Evolutionary conservation across 1,140 invertebrate genomes (phyloP).

Genomic region (Agrilus planipennis): DNA sequence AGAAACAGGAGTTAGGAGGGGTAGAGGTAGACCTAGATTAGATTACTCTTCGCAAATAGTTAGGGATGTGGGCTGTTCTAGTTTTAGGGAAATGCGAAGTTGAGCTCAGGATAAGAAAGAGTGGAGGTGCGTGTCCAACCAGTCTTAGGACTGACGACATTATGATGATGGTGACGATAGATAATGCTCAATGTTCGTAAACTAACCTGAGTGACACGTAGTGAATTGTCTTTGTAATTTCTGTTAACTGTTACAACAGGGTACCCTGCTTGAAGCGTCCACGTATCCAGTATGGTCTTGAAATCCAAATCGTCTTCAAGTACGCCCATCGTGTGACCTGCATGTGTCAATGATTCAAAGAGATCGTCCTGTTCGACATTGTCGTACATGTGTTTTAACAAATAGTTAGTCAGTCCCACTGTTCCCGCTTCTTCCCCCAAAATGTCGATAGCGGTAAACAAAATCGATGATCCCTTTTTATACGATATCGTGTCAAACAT

Average conservation of each 20-base stretch:
- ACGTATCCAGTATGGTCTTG: constrained; percentile 66
- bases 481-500: constrained; percentile 88
- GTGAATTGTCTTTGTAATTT: constrained; percentile 41
- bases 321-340: constrained; percentile 36
- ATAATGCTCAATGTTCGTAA: too few species aligned
- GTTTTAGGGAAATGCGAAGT: too few species aligned
- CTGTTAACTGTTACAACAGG: constrained; percentile 59
- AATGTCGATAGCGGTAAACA: constrained; percentile 83
- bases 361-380: constrained; percentile 75
- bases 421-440: constrained; percentile 63
- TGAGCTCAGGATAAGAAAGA: too few species aligned
- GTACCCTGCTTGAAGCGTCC: constrained; percentile 72
- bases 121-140: too few species aligned
- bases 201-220: constrained; percentile 47
- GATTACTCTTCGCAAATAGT: too few species aligned
- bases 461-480: constrained; percentile 65
- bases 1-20: too few species aligned
- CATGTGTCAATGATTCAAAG: constrained; percentile 58
- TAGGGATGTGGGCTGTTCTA: too few species aligned
- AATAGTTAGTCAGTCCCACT: constrained; percentile 54
- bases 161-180: too few species aligned
- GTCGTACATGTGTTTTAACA: constrained; percentile 46
- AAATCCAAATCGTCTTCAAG: constrained; percentile 46
- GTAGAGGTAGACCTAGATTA: too few species aligned
- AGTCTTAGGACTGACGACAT: too few species aligned